Evolutionary conservation across 2,888 invertebrate genomes (phyloP), one percentile per base, ranked within the genome.

Genomic region (Mesodorylaimus sp.): DNA sequence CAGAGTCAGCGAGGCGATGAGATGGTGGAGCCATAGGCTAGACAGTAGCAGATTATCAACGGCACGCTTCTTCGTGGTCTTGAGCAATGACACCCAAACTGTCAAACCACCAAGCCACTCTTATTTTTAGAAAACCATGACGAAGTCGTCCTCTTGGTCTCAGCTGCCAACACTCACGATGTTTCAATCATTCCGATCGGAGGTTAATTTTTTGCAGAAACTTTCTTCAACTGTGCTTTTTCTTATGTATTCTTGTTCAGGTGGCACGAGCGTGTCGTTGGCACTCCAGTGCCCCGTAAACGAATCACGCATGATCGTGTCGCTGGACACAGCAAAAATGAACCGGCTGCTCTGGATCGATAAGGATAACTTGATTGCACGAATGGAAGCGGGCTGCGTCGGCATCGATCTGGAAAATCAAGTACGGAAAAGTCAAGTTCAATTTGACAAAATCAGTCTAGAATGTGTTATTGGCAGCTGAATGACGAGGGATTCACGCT

Each of bases 281-380:
- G 81, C 85, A 0, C 74, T 87, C 10, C 78, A 80, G 45, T 91
- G 91, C 66, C 91, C 91, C 0, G 70, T 72, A n/a, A 67, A 77
- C 26, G 88, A 87, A 68, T 71, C 70, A 25, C 73, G 83, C 46
- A 81, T 83, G 58, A 89, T 97, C 54, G 75, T 89, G 28, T 82
- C 81, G 0, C 66, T 97, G 54, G 95, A 97, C 67, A 93, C 88
- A 42, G 83, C 87, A 26, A 84, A 87, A 64, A 89, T 97, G 75
- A 91, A 89, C 72, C 76, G 79, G 56, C 81, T 97, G 64, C 68
- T 95, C 28, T 93, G 91, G 89, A 72, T 97, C 46, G 91, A 97
- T 66, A 77, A 75, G 53, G 77, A 80, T 52, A 88, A 87, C 69
- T 70, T 84, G 54, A 77, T 82, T 0, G 82, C 78, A 1, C 79